Base-by-base conservation (phyloP, 1,140 invertebrate genomes). In the Rhizoglyphus robini region DNA sequence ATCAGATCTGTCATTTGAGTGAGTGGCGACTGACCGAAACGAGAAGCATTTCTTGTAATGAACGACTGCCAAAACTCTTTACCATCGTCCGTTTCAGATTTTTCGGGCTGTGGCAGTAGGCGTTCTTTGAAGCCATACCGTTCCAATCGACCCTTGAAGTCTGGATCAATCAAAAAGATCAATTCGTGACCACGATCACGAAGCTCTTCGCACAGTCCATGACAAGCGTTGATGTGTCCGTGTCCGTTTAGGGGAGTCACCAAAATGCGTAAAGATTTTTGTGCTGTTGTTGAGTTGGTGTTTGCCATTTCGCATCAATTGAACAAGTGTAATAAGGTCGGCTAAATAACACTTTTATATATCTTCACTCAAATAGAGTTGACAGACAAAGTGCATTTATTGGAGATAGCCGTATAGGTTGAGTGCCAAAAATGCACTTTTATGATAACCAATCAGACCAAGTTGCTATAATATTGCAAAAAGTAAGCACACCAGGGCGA, bases 211-310 rank as follows among this genome's bases (percentile, higher is more conserved):
- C 41, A 66, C 13, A 67, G 25, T 30, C 66, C 66, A 41, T 47
- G 46, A 23, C 36, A 65, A 20, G 60, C 49, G 29, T 67, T 67
- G 4, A 67, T 15, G 51, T 67, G 66, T 25, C 66, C 66, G 5
- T 49, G 32, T 0, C 60, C 59, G 31, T 54, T 51, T 38, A 65
- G 8, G 23, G 38, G 38, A 18, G 57, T 30, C 2, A 66, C 61
- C 15, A 66, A 34, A 5, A 66, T 51, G 18, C 36, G 41, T 18
- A 54, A 41, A 29, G 13, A 18, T n/a, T n/a, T n/a, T n/a, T n/a
- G n/a, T n/a, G n/a, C n/a, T n/a, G n/a, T n/a, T n/a, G n/a, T n/a
- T n/a, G n/a, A n/a, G n/a, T n/a, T n/a, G n/a, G n/a, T n/a, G n/a
- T n/a, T n/a, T n/a, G n/a, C n/a, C n/a, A n/a, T n/a, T n/a, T n/a